A percentile compares a stretch with the other conserved stretches of the same genome.
Conservation (phyloP, 2,113 vertebrate genomes). For the Elachura formosa region DNA sequence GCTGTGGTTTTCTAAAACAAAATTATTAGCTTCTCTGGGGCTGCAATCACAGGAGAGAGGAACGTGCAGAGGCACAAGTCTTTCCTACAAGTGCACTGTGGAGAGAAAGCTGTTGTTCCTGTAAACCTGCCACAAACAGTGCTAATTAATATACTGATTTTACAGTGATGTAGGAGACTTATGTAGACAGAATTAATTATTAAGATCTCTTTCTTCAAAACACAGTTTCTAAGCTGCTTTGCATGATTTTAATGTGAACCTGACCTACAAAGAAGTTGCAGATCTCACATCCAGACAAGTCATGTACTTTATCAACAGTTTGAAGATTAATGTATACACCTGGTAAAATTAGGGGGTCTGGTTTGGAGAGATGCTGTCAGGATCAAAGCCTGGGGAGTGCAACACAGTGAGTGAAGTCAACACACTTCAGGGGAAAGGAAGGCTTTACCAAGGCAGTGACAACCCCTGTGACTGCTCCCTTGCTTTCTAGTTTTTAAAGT, state of each 20-base stretch:
- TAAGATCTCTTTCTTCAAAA: conserved; percentile 28
- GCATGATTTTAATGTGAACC: background rate
- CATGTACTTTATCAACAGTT: background rate
- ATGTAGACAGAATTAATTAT: conserved; percentile 45
- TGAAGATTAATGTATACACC: background rate
- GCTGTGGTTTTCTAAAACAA: background rate
- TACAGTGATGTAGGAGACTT: background rate
- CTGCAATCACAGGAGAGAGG: background rate
- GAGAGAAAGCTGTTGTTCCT: background rate
- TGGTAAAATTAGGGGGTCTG: conserved; percentile 6
- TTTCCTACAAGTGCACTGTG: background rate
- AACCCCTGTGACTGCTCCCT: background rate
- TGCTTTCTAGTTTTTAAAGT: background rate
- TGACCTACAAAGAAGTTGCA: background rate
- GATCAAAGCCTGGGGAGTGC: conserved; percentile 1
- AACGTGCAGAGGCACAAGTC: background rate
- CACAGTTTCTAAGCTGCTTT: background rate
- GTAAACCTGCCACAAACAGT: background rate
- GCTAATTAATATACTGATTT: conserved; percentile 19
- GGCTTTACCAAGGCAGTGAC: background rate
- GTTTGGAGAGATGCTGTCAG: background rate
- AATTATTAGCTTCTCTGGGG: background rate
- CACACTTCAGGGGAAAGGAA: background rate
- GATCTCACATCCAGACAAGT: background rate
- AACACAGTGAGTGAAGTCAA: background rate